Evolutionary conservation across 2,888 invertebrate genomes (phyloP).

Genomic region (Willowsia nigromaculata): DNA sequence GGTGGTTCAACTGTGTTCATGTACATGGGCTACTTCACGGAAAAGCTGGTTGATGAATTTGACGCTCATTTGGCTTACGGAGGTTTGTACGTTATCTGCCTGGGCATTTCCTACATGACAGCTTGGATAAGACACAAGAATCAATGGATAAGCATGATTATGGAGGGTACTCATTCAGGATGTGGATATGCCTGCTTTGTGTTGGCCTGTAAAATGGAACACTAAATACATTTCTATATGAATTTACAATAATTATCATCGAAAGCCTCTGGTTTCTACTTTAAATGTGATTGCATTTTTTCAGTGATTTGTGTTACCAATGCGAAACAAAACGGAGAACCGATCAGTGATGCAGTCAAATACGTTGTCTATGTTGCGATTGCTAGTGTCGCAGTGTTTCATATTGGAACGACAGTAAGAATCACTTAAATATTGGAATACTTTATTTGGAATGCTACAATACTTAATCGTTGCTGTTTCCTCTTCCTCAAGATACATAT

Average conservation of each 20-base stretch:
- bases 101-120: conserved; percentile 59
- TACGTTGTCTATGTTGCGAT: conserved; percentile 35
- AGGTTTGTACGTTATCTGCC: conserved; percentile 58
- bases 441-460: too few relatives aligned
- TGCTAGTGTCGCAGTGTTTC: conserved; percentile 45
- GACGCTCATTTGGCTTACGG: conserved; percentile 32
- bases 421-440: background rate
- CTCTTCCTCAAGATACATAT: conserved; percentile 43
- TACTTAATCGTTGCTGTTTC: background rate
- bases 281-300: too few relatives aligned
- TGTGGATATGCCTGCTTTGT: conserved; percentile 59
- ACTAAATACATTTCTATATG: too few relatives aligned
- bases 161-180: conserved; percentile 51
- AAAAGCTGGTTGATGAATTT: conserved; percentile 32
- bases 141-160: conserved; percentile 29
- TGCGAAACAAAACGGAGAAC: conserved; percentile 4
- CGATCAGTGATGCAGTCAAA: conserved; percentile 19
- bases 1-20: conserved; percentile 59
- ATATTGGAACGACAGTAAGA: conserved; percentile 64
- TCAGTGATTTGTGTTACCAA: conserved; percentile 43
- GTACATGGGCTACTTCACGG: conserved; percentile 73
- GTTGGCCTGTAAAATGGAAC: conserved; percentile 56
- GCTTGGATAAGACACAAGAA: conserved; percentile 68
- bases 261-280: too few relatives aligned
- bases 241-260: too few relatives aligned